A percentile compares a stretch with the other conserved stretches of the same genome.
phyloP scores from a whole-genome alignment of 2,888 invertebrate species.

The Drosophila prostipennis region DNA sequence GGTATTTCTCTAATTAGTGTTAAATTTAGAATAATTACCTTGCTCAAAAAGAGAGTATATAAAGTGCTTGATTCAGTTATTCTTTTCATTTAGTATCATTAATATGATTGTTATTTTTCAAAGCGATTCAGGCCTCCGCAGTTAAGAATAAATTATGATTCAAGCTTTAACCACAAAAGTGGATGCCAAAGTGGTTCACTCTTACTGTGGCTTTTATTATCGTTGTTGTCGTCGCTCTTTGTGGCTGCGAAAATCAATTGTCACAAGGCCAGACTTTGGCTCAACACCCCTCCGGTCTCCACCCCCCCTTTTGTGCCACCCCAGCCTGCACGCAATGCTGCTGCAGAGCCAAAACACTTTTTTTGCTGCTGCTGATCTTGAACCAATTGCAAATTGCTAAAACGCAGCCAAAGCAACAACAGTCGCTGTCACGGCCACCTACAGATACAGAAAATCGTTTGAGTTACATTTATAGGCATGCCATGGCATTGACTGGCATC shows the following conservation, averaged over 20 bases:
- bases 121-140: constrained; percentile 45
- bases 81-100: constrained; percentile 15
- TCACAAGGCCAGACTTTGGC: constrained; percentile 51
- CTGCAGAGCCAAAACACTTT: constrained; percentile 27
- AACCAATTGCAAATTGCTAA: constrained; percentile 75
- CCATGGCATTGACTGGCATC: constrained; percentile 63
- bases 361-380: constrained; percentile 72
- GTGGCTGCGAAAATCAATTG: constrained; percentile 55
- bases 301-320: neutral
- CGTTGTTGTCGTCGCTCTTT: constrained; percentile 22
- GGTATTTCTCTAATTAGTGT: too few relatives aligned
- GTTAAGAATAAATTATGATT: constrained; percentile 67
- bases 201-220: constrained; percentile 18
- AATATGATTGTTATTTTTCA: constrained; percentile 24
- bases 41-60: neutral
- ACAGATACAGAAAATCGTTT: constrained; percentile 43
- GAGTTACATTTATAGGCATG: constrained; percentile 50
- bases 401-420: constrained; percentile 56
- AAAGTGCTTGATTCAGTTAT: constrained; percentile 1
- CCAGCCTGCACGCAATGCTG: constrained; percentile 43
- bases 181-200: constrained; percentile 50
- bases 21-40: too few relatives aligned
- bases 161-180: constrained; percentile 54
- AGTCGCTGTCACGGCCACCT: constrained; percentile 46
- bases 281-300: neutral